Conservation (phyloP, 1,140 invertebrate species). For the Procambarus virginalis region DNA sequence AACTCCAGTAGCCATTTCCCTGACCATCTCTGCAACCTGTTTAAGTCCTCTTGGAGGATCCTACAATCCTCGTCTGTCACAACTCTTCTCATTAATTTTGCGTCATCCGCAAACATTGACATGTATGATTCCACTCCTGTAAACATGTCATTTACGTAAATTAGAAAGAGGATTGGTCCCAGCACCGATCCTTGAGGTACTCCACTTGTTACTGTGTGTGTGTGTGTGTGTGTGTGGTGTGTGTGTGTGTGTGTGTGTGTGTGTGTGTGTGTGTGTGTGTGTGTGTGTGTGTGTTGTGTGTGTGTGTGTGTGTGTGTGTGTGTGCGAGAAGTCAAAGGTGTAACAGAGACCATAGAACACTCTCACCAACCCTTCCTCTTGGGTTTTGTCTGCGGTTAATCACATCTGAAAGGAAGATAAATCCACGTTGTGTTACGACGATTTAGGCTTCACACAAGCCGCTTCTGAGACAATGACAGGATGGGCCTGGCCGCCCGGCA, state of each 20-base stretch:
- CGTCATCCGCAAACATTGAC: too few relatives aligned
- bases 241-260: conserved; percentile 42
- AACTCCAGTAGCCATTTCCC: too few relatives aligned
- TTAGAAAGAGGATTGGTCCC: too few relatives aligned
- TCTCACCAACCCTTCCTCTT: not conserved
- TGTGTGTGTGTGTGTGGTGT: conserved; percentile 19
- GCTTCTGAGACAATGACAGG: conserved; percentile 41
- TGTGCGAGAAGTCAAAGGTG: not conserved
- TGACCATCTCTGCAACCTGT: too few relatives aligned
- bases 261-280: conserved; percentile 38
- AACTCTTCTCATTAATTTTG: too few relatives aligned
- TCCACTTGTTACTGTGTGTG: conserved; percentile 1
- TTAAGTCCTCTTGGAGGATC: too few relatives aligned
- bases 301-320: conserved; percentile 15
- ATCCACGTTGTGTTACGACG: conserved; percentile 36
- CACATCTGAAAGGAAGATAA: conserved; percentile 46
- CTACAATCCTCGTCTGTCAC: too few relatives aligned
- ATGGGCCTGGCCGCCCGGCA: conserved; percentile 1
- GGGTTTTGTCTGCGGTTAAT: conserved; percentile 31
- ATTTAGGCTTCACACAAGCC: conserved; percentile 44
- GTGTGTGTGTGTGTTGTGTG: conserved; percentile 18
- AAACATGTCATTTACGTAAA: too few relatives aligned
- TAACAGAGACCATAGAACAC: not conserved
- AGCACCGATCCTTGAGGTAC: too few relatives aligned
- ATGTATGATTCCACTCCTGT: too few relatives aligned